Evolutionary conservation across 1,140 invertebrate species (phyloP).

Genomic region (Berghia stephanieae): DNA sequence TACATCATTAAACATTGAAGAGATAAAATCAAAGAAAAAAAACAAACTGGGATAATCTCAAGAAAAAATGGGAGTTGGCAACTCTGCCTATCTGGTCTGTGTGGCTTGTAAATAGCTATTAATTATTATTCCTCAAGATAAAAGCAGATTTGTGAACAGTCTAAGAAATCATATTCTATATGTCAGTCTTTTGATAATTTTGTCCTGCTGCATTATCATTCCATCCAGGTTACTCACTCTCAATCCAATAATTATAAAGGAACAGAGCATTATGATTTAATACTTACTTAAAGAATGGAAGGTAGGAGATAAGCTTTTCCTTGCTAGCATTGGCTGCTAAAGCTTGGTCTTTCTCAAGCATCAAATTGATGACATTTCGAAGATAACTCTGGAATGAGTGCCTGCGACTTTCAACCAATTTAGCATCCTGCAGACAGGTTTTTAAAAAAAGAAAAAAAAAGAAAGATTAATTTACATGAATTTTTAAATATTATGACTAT

Average conservation of each 20-base stretch:
- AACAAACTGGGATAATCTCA: too few species aligned
- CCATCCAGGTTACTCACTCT: background rate
- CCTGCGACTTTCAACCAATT: conserved; percentile 82
- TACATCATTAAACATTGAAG: too few species aligned
- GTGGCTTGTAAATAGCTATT: too few species aligned
- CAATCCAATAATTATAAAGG: background rate
- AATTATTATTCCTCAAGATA: background rate
- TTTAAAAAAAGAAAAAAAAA: background rate
- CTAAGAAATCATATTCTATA: background rate
- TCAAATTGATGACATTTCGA: conserved; percentile 77
- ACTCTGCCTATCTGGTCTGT: too few species aligned
- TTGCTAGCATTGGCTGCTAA: conserved; percentile 76
- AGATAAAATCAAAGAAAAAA: too few species aligned
- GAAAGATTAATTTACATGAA: background rate
- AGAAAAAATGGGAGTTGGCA: too few species aligned
- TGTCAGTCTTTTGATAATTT: background rate
- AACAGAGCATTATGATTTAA: background rate
- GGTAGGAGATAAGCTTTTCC: conserved; percentile 76
- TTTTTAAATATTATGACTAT: background rate
- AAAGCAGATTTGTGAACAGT: background rate
- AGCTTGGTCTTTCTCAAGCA: conserved; percentile 76
- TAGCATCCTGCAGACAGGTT: conserved; percentile 74
- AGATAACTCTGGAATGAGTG: conserved; percentile 81
- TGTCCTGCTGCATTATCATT: background rate
- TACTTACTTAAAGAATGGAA: conserved; percentile 84